Base-by-base conservation (phyloP, 2,113 vertebrate genomes). In the Pterophyllum scalare region DNA sequence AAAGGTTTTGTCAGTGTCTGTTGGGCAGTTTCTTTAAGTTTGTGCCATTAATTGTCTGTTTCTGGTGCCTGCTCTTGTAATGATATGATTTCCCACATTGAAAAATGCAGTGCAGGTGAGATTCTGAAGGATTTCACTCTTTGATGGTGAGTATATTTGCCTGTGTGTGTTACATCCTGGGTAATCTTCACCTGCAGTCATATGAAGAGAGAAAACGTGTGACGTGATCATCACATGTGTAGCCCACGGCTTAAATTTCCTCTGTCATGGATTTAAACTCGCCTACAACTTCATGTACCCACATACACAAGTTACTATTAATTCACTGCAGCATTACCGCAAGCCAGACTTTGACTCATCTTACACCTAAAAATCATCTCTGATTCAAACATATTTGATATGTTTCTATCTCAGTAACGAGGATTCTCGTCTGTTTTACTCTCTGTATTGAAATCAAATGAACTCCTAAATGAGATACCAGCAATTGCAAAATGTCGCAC, bases 131-230 rank as follows among this genome's bases (percentile, higher is more conserved):
- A 24, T 54, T 90, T 33, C n/a, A n/a, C 57, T 43, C 28, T 72
- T n/a, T 52, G 52, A 74, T 31, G 24, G 3, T 38, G 59, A 70
- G 54, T 61, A 3, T 56, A 13, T 24, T 17, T 49, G 31, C 59
- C 60, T 22, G 56, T 79, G 85, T 31, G 6, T 79, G 79, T 38
- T 62, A 43, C 62, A 24, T 75, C 54, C 40, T 56, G 43, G 77
- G n/a, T 84, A 80, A 87, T 84, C 83, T 75, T 88, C 76, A 91
- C 82, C 85, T 88, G 70, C 86, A 88, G 40, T 54, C 85, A 83
- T 75, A 49, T 77, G 54, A 77, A 76, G 56, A 77, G 56, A 80
- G 75, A 79, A 28, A 35, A 59, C 65, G 58, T 60, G 35, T 77
- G 88, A 90, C 75, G 85, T 24, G 7, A 70, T 6, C 19, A 2